These are phyloP conservation scores for Agelastica alni DNA, from an alignment of 2,888 invertebrate genomes.

Conservation along the genomic window DNA sequence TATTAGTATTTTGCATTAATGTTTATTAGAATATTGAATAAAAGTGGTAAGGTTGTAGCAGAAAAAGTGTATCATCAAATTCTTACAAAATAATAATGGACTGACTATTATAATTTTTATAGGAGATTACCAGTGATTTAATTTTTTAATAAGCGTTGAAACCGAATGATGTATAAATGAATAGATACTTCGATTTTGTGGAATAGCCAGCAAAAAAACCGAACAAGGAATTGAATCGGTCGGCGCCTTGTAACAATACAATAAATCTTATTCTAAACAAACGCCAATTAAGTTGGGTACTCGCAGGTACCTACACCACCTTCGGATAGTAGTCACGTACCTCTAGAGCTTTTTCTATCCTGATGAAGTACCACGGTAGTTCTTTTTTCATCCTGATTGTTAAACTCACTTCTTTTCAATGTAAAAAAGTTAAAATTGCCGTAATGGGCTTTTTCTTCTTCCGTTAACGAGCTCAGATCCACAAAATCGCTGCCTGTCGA, in stretches of 20 bases:
- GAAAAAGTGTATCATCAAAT: no score
- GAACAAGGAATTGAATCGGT: no score
- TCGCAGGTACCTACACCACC: no score
- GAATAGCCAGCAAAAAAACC: no score
- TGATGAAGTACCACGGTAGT: conserved; percentile 27
- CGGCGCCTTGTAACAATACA: neutral
- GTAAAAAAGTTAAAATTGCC: conserved; percentile 48
- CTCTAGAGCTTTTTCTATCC: conserved; percentile 34
- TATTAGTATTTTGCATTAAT: no score
- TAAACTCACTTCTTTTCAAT: conserved; percentile 40
- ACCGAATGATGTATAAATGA: neutral
- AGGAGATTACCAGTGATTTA: no score
- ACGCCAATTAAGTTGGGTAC: neutral
- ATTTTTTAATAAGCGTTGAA: no score
- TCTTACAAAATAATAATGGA: no score
- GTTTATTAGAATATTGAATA: no score
- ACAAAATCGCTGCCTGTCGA: conserved; percentile 46
- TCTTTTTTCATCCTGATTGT: conserved; percentile 32
- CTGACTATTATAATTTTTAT: no score
- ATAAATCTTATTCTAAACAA: conserved; percentile 5
- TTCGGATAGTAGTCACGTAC: conserved; percentile 19
- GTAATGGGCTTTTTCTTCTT: conserved; percentile 43
- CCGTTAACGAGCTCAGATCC: conserved; percentile 44
- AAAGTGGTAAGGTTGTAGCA: no score
- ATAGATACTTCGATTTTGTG: neutral